A percentile compares a stretch with the other conserved stretches of the same genome.
Evolutionary conservation across 2,797 vertebrate species (phyloP).

Genomic region (Cyclura pinguis): DNA sequence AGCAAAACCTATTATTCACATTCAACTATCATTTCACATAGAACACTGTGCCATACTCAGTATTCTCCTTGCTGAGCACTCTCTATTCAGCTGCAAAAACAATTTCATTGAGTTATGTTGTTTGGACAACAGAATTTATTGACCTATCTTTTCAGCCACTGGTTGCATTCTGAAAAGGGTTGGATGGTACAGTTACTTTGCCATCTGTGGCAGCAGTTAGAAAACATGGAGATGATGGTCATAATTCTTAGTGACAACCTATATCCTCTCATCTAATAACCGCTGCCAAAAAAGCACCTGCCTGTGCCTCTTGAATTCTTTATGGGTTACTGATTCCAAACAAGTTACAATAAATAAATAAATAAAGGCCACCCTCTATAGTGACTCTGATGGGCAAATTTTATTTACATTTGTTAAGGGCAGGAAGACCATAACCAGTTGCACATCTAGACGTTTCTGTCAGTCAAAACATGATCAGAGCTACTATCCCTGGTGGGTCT

Average conservation of each 20-base stretch:
- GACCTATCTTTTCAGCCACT: conserved; percentile 59
- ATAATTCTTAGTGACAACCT: conserved; percentile 69
- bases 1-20: conserved; percentile 58
- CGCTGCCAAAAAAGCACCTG: conserved; percentile 61
- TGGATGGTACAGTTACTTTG: conserved; percentile 61
- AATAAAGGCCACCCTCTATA: conserved; percentile 15
- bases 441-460: conserved; percentile 29
- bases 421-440: conserved; percentile 20
- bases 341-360: background rate
- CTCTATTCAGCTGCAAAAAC: conserved; percentile 62
- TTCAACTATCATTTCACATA: conserved; percentile 9
- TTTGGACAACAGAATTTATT: conserved; percentile 70
- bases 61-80: conserved; percentile 37
- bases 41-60: conserved; percentile 38
- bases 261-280: conserved; percentile 67
- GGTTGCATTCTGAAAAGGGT: conserved; percentile 43
- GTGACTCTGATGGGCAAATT: conserved; percentile 33
- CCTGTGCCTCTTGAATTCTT: conserved; percentile 47
- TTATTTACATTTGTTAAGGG: conserved; percentile 36
- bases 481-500: conserved; percentile 35
- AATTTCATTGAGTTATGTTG: conserved; percentile 68
- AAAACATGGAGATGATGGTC: conserved; percentile 56
- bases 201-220: conserved; percentile 60
- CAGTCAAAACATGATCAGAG: background rate
- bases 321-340: conserved; percentile 27